Evolutionary conservation across 2,113 vertebrate species (phyloP).

Genomic region (Dendropsophus ebraccatus): DNA sequence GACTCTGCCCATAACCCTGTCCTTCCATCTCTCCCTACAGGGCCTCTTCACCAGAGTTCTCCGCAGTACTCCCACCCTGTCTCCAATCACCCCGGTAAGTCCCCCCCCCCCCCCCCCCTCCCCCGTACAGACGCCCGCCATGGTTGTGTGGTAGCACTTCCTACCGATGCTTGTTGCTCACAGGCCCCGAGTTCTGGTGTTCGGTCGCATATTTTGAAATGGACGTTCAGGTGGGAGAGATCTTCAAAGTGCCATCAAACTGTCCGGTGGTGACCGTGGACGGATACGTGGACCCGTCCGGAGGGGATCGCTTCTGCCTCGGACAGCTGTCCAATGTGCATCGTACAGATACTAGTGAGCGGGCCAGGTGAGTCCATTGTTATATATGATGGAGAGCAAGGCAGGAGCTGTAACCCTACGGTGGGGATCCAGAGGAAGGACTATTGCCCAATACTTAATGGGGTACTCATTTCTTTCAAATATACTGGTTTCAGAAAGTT

Average conservation of each 20-base stretch:
- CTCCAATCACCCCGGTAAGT: slow-evolving; percentile 64
- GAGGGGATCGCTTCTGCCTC: slow-evolving; percentile 78
- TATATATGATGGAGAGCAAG: too few species aligned
- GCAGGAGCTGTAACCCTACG: too few species aligned
- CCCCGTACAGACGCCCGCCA: not conserved
- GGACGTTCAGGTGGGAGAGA: slow-evolving; percentile 84
- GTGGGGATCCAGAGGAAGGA: too few species aligned
- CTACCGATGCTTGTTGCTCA: not conserved
- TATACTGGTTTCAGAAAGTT: too few species aligned
- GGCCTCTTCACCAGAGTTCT: slow-evolving; percentile 77
- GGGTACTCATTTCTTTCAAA: too few species aligned
- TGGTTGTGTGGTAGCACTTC: not conserved
- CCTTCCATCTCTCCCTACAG: slow-evolving; percentile 62
- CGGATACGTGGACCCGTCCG: slow-evolving; percentile 79
- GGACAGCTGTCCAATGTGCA: slow-evolving; percentile 80
- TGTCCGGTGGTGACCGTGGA: slow-evolving; percentile 78
- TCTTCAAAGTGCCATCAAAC: slow-evolving; percentile 78
- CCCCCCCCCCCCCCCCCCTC: not conserved
- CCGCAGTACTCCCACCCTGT: slow-evolving; percentile 66
- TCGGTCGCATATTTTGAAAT: slow-evolving; percentile 81
- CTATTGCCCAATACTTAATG: too few species aligned
- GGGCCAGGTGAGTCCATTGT: slow-evolving; percentile 79
- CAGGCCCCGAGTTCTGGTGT: slow-evolving; percentile 80
- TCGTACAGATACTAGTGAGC: slow-evolving; percentile 74
- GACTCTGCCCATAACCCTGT: not conserved